phyloP scores from a whole-genome alignment of 35 echinoderm and acorn worm species.

The Heliocidaris tuberculata region DNA sequence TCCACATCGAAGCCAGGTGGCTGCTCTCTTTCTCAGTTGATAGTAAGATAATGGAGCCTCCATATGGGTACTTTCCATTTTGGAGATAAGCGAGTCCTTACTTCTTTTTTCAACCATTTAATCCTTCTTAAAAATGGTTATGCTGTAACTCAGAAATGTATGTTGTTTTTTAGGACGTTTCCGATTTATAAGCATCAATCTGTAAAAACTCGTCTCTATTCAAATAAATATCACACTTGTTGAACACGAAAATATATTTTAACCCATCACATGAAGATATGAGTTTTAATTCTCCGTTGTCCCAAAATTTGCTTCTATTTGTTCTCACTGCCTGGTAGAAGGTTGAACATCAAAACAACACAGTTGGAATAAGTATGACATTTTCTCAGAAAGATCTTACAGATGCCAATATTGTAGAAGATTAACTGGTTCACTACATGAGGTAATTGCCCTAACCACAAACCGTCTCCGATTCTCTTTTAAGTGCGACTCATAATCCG shows the following conservation, averaged over 20 bases:
- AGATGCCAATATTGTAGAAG: neutral
- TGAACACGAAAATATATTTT: neutral
- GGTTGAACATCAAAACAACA: neutral
- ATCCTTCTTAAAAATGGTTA: neutral
- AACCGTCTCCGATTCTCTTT: neutral
- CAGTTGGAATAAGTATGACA: no score
- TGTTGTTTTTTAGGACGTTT: neutral
- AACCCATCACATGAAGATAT: neutral
- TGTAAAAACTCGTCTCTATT: neutral
- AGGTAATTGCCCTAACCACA: neutral
- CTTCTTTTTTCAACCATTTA: neutral
- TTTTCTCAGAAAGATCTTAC: no score
- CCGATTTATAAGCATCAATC: neutral
- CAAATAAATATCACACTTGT: neutral
- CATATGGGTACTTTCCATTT: slow-evolving; percentile 18
- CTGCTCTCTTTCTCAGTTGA: slow-evolving; percentile 26
- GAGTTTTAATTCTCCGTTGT: neutral
- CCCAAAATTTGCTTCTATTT: neutral
- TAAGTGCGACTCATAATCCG: neutral
- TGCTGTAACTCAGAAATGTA: neutral
- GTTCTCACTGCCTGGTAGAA: neutral
- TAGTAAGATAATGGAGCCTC: slow-evolving; percentile 37
- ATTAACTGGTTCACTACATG: neutral
- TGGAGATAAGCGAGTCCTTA: neutral
- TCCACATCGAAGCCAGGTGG: slow-evolving; percentile 40